Conservation (phyloP, 2,113 vertebrate species). For the Thunnus maccoyii region DNA sequence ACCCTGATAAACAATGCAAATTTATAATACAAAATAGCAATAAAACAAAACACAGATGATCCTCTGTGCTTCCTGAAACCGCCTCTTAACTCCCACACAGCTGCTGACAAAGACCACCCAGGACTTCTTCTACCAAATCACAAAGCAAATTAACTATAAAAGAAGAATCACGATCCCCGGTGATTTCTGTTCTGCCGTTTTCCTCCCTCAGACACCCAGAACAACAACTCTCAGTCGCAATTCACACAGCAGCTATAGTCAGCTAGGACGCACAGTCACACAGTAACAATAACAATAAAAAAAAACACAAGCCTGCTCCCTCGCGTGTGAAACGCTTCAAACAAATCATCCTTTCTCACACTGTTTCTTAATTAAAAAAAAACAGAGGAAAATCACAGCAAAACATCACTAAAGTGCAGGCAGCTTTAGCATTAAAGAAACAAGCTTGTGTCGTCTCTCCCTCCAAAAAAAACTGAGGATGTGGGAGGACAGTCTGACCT, state of each 20-base stretch:
- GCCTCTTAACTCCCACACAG: constrained; percentile 66
- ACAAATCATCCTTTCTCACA: constrained; percentile 45
- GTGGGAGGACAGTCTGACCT: no score
- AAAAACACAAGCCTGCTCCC: constrained; percentile 20
- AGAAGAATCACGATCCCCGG: constrained; percentile 47
- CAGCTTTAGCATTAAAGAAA: not conserved
- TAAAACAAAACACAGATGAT: constrained; percentile 52
- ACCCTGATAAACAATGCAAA: constrained; percentile 47
- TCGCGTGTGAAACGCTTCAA: constrained; percentile 21
- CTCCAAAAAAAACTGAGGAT: no score
- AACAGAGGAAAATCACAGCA: not conserved
- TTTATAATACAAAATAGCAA: constrained; percentile 42
- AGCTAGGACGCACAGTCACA: constrained; percentile 20
- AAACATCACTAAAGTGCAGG: not conserved
- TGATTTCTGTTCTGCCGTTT: constrained; percentile 35
- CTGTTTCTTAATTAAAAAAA: constrained; percentile 56
- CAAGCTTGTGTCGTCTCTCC: no score
- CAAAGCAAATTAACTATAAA: constrained; percentile 66
- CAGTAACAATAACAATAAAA: constrained; percentile 36
- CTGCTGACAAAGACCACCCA: constrained; percentile 63
- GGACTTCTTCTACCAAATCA: constrained; percentile 59
- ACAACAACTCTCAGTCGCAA: constrained; percentile 30
- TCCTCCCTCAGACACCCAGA: constrained; percentile 31
- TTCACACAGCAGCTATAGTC: constrained; percentile 32
- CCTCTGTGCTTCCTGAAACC: constrained; percentile 33